Evolutionary conservation across 2,113 vertebrate species (phyloP).

Genomic region (Stigmatopora nigra): DNA sequence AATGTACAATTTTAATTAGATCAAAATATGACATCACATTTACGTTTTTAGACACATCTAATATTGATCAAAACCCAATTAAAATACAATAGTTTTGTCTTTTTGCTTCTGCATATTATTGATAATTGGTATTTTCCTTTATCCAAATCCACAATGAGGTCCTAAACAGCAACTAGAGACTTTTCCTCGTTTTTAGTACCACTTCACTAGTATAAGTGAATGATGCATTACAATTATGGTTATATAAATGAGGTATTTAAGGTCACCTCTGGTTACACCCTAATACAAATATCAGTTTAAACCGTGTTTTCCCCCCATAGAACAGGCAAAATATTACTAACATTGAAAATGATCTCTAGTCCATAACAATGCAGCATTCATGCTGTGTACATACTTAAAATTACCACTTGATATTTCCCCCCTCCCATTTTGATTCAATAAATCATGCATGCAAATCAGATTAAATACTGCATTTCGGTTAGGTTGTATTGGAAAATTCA

Average conservation of each 20-base stretch:
- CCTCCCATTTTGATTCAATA: background rate
- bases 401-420: background rate
- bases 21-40: no score
- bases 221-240: background rate
- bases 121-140: no score
- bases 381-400: constrained; percentile 18
- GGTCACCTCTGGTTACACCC: no score
- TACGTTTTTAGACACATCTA: no score
- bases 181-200: background rate
- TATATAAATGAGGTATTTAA: background rate
- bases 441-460: background rate
- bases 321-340: constrained; percentile 17
- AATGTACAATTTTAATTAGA: no score
- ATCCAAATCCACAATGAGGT: no score
- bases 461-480: background rate
- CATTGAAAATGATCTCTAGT: constrained; percentile 21
- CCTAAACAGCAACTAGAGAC: background rate
- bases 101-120: no score
- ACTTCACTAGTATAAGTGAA: background rate
- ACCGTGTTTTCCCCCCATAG: background rate
- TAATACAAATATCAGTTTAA: no score
- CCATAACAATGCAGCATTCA: constrained; percentile 35
- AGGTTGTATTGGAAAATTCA: background rate
- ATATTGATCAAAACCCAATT: no score
- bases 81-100: no score